Base-by-base conservation (phyloP, 2,888 invertebrate genomes). In the Cataglyphis livida region DNA sequence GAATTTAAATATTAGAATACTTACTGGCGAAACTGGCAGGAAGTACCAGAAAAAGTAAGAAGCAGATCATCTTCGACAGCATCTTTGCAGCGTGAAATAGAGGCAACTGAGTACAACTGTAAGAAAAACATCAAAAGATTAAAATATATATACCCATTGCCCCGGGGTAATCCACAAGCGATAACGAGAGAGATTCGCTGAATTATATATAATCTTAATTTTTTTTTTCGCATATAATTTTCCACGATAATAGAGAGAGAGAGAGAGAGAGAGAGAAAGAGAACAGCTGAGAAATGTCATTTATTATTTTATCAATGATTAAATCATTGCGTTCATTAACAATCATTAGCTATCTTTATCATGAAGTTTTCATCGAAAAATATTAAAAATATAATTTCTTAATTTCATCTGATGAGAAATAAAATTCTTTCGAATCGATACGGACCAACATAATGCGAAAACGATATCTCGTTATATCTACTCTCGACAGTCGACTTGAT, bases 21-120 rank as follows among this genome's bases (percentile, higher is more conserved):
- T 57, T 59, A 59, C 78, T 18, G 3, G 59, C 70, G 5, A 79
- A 48, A 71, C 44, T 70, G 2, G 28, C 68, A n/a, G 59, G 2
- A 6, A 79, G 32, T 4, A 32, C 21, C 25, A 59, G 4, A 7
- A 71, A 48, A 79, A 71, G 25, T 35, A 35, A 21, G 54, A 76
- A 32, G 15, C 41, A 54, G 54, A 71, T 44, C 48, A 71, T 44
- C 48, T 5, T 48, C 35, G 44, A 61, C 0, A 25, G 10, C 78
- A 79, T 71, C 0, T 6, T 78, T n/a, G 15, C 44, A 48, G 32
- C 12, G 6, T 9, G 1, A 59, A 68, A 59, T 9, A 15, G 35
- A n/a, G 35, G 4, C 28, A 6, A 25, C 25, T 35, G 32, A 6
- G 12, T 38, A 32, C n/a, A 15, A 59, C 70, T 78, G 35, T 5